phyloP scores from a whole-genome alignment of 2,888 invertebrate genomes.

The Synanthedon andrenaeformis region DNA sequence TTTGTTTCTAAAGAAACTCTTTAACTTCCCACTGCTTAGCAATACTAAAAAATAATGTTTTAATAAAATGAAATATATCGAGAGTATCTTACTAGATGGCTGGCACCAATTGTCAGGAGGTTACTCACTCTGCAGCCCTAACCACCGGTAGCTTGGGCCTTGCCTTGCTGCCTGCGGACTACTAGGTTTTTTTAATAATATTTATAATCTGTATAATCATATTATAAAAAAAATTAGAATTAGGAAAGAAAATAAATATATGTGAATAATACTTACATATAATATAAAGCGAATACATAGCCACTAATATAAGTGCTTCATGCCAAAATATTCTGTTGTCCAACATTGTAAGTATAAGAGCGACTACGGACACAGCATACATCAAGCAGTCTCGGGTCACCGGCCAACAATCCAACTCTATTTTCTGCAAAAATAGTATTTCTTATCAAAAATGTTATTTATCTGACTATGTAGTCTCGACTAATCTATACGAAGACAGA shows the following conservation, averaged over 20 bases:
- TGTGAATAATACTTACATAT: conserved; percentile 59
- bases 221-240: too few species aligned
- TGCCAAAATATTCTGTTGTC: conserved; percentile 82
- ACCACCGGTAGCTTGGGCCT: too few species aligned
- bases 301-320: conserved; percentile 78
- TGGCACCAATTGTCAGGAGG: too few species aligned
- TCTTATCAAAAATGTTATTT: background rate
- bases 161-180: too few species aligned
- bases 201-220: too few species aligned
- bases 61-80: too few species aligned
- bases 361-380: conserved; percentile 78
- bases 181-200: too few species aligned
- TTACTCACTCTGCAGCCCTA: too few species aligned
- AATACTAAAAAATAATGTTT: conserved; percentile 67
- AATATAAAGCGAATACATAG: conserved; percentile 79
- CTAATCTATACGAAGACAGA: too few species aligned
- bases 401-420: conserved; percentile 82
- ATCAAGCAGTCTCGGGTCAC: conserved; percentile 80
- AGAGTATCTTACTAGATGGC: too few species aligned
- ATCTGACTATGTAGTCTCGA: too few species aligned
- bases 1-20: conserved; percentile 57
- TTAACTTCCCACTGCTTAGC: conserved; percentile 74
- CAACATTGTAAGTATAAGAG: conserved; percentile 75
- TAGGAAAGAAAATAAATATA: too few species aligned
- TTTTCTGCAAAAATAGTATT: conserved; percentile 51